A percentile compares a stretch with the other conserved stretches of the same genome.
These are phyloP conservation scores for Aldrovandia affinis DNA, from an alignment of 2,797 vertebrate species.

Conservation along the genomic window DNA sequence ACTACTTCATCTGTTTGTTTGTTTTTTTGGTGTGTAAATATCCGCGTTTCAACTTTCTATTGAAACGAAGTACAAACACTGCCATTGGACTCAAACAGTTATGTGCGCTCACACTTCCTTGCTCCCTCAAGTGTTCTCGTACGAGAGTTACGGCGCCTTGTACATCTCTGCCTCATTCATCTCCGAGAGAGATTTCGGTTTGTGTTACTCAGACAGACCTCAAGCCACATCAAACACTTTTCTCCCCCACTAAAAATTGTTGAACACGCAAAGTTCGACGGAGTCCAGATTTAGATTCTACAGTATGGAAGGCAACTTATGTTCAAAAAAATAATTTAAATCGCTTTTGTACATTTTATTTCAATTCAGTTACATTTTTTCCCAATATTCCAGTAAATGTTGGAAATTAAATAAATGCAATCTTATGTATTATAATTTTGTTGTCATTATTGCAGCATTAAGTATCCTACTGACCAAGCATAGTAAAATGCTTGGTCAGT, in stretches of 20 bases:
- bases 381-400: background rate
- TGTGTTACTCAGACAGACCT: slow-evolving; percentile 25
- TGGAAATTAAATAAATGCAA: no score
- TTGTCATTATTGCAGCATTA: no score
- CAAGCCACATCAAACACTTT: background rate
- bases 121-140: slow-evolving; percentile 24
- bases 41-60: slow-evolving; percentile 36
- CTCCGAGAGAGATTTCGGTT: slow-evolving; percentile 17
- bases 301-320: background rate
- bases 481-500: no score
- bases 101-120: slow-evolving; percentile 19
- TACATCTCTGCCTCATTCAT: background rate
- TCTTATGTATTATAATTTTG: no score
- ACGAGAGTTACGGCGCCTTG: slow-evolving; percentile 14
- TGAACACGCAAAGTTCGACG: slow-evolving; percentile 17
- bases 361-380: background rate
- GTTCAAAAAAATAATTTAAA: background rate
- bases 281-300: slow-evolving; percentile 1
- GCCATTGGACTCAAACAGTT: slow-evolving; percentile 38
- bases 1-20: slow-evolving; percentile 6
- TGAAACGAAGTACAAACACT: slow-evolving; percentile 44
- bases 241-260: slow-evolving; percentile 8
- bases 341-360: background rate
- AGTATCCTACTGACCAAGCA: no score
- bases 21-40: slow-evolving; percentile 43